A percentile compares a stretch with the other conserved stretches of the same genome.
Conservation (phyloP, 2,113 vertebrate genomes). For the Lathamus discolor region DNA sequence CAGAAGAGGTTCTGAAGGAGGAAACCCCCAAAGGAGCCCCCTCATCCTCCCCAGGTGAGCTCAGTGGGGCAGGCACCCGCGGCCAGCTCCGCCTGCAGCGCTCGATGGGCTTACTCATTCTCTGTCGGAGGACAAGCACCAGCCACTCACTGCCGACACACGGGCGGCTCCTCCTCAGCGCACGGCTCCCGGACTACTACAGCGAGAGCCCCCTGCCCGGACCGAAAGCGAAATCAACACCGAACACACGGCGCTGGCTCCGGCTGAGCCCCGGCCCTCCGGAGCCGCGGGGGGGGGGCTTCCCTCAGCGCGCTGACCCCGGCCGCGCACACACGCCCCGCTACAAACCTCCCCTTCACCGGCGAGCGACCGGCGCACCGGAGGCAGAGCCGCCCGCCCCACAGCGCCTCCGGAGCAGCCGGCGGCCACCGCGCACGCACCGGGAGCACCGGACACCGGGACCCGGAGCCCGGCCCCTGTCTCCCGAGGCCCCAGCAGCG, state of each 20-base stretch:
- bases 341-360: background rate
- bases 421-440: background rate
- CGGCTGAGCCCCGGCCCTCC: background rate
- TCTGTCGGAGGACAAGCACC: background rate
- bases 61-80: fast-evolving
- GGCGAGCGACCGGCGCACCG: too few species aligned
- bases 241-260: fast-evolving
- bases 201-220: background rate
- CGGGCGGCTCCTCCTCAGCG: background rate
- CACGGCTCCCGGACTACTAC: fast-evolving
- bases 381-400: too few species aligned
- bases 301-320: too few species aligned
- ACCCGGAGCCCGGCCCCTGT: background rate
- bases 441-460: background rate
- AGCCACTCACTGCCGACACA: background rate
- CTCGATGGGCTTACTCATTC: background rate
- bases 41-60: background rate
- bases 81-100: fast-evolving
- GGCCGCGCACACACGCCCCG: too few species aligned
- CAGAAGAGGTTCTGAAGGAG: background rate
- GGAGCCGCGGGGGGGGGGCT: too few species aligned
- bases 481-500: background rate
- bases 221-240: background rate
- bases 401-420: too few species aligned
- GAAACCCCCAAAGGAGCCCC: background rate